Percentiles rank a stretch among this genome's conserved stretches.
Conservation (phyloP, 2,113 vertebrate species). For the Diglossa brunneiventris region DNA sequence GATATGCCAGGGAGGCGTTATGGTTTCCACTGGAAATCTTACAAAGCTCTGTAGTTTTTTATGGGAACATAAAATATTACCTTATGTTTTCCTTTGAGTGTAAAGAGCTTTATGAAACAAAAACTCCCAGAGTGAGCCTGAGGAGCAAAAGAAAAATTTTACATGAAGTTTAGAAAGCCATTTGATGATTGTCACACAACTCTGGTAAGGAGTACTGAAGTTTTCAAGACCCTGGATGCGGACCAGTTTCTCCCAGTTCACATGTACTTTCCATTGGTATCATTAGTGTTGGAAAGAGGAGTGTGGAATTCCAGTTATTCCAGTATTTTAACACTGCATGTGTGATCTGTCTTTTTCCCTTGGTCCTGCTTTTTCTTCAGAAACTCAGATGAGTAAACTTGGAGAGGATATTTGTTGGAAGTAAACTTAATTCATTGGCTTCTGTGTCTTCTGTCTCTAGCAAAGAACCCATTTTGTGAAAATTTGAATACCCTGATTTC, state of each 20-base stretch:
- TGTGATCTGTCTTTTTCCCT: background rate
- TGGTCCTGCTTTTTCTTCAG: background rate
- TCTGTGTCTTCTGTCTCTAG: background rate
- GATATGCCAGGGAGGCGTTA: background rate
- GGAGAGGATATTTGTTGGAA: background rate
- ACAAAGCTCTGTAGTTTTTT: conserved; percentile 3
- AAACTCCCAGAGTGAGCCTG: background rate
- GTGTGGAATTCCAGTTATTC: background rate
- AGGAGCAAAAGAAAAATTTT: background rate
- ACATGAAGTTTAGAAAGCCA: background rate
- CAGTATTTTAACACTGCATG: fast-evolving
- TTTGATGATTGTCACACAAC: background rate
- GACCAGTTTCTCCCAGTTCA: background rate
- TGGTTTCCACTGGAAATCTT: conserved; percentile 26
- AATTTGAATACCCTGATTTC: background rate
- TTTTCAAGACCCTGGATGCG: background rate
- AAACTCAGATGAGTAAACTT: background rate
- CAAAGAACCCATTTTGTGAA: background rate
- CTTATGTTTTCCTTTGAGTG: background rate
- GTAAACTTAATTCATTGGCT: background rate
- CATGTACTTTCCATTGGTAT: background rate
- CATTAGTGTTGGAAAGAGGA: background rate
- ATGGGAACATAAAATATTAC: conserved; percentile 12
- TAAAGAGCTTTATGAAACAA: background rate
- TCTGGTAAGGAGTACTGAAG: background rate